Conservation (phyloP, 2,113 vertebrate species). For the Paralichthys olivaceus region DNA sequence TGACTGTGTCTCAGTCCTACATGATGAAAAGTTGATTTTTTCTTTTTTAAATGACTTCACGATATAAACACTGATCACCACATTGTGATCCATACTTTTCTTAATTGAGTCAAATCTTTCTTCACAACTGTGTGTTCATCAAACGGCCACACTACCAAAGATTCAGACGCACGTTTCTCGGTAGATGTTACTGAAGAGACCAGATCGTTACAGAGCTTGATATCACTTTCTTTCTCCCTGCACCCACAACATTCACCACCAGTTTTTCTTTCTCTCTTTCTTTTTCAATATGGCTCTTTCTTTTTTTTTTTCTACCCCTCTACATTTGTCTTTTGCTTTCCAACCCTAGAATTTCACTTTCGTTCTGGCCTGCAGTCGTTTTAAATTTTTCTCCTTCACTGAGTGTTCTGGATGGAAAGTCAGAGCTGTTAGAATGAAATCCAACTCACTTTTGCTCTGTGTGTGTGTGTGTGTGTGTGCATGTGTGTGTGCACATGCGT, state of each 20-base stretch:
- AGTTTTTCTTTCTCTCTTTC: not conserved
- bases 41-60: too few relatives aligned
- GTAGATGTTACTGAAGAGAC: not conserved
- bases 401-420: constrained; percentile 61
- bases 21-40: too few relatives aligned
- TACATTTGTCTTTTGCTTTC: constrained; percentile 20
- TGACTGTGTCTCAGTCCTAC: too few relatives aligned
- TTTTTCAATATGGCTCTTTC: not conserved
- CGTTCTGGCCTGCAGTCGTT: constrained; percentile 17
- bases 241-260: not conserved
- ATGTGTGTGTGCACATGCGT: constrained; percentile 15
- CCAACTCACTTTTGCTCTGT: constrained; percentile 37
- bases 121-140: too few relatives aligned
- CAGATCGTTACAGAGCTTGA: not conserved
- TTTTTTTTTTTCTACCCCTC: not conserved
- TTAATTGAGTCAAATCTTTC: too few relatives aligned
- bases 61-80: too few relatives aligned
- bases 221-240: not conserved
- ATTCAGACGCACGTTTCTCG: too few relatives aligned
- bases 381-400: constrained; percentile 40
- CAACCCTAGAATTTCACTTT: not conserved
- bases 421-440: constrained; percentile 56
- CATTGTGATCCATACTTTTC: too few relatives aligned
- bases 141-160: too few relatives aligned
- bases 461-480: not conserved